These are phyloP conservation scores for Anoplophora glabripennis DNA, from an alignment of 1,140 invertebrate species.

Conservation along the genomic window DNA sequence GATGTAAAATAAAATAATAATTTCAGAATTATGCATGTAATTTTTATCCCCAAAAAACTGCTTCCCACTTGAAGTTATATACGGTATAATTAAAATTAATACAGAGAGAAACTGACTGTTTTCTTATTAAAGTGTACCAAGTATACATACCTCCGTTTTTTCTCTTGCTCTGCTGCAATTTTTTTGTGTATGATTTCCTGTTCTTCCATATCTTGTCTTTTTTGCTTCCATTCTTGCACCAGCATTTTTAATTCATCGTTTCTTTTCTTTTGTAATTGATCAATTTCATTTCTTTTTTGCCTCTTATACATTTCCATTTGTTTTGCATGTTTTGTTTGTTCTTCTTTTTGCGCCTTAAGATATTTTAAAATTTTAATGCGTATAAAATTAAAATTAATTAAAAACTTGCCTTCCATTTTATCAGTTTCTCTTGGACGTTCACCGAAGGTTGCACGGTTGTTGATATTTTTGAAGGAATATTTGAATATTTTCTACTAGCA, in stretches of 20 bases:
- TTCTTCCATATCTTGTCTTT: conserved; percentile 23
- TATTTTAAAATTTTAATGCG: too few relatives aligned
- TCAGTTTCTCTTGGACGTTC: not conserved
- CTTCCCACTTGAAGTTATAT: too few relatives aligned
- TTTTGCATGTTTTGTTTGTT: conserved; percentile 6
- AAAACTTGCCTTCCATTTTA: conserved; percentile 18
- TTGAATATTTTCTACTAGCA: conserved; percentile 1
- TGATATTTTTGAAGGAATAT: not conserved
- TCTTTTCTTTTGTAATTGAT: conserved; percentile 10
- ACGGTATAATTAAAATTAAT: too few relatives aligned
- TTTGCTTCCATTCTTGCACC: conserved; percentile 31
- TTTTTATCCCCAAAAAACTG: too few relatives aligned
- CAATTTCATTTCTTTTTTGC: conserved; percentile 21
- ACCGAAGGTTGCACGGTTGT: not conserved
- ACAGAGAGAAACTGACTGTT: conserved; percentile 9
- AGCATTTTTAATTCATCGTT: conserved; percentile 9
- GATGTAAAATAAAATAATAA: too few relatives aligned
- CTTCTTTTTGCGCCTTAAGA: conserved; percentile 20
- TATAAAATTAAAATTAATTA: not conserved
- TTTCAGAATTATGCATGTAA: too few relatives aligned
- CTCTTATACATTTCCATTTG: not conserved
- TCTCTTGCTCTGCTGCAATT: conserved; percentile 11
- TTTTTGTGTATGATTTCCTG: conserved; percentile 15
- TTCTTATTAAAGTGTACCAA: too few relatives aligned
- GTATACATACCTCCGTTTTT: not conserved